Evolutionary conservation across 2,113 vertebrate genomes (phyloP), one percentile per base, ranked within the genome.

Genomic region (Labeo rohita): DNA sequence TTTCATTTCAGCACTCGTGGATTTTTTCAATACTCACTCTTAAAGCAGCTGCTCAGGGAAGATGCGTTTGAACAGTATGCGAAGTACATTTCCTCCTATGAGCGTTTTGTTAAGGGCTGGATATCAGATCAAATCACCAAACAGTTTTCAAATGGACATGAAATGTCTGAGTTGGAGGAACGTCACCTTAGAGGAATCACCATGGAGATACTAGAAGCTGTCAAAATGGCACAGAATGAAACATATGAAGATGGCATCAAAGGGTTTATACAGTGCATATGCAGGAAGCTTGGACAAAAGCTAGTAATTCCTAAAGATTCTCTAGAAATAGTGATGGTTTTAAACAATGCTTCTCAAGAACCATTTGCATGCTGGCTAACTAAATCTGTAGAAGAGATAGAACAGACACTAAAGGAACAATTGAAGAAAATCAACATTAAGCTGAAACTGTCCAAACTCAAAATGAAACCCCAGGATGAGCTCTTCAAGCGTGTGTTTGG

Each of bases 401-500:
- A 4, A 79, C 0, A 88, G n/a, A 0, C 1, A 6, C 65, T 94
- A 0, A 89, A 1, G 15, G 1, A 74, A 0, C 3, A 91, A 21
- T 79, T 89, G 0, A 65, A 88, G 73, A 0, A 1, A 2, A 4
- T 1, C 1, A 0, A 75, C 13, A 78, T 92, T 4, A 0, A 65
- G 8, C 34, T 0, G 0, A 93, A 89, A 87, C 83, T 92, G 0
- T 0, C 0, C 6, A 43, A 0, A 1, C 89, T 93, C 8, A 34
- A 82, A 2, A 23, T 92, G 13, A 90, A 91, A 2, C 93, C 93
- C 45, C 85, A 94, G 84, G 61, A 90, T 21, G 92, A 89, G 77
- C 86, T 94, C 45, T 93, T 92, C 81, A 90, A 8, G 7, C 74
- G 28, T 36, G 50, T 95, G 23, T 90, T 94, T 88, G 95, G 94